Conservation (phyloP, 1,140 invertebrate genomes). For the Ridgeia piscesae region DNA sequence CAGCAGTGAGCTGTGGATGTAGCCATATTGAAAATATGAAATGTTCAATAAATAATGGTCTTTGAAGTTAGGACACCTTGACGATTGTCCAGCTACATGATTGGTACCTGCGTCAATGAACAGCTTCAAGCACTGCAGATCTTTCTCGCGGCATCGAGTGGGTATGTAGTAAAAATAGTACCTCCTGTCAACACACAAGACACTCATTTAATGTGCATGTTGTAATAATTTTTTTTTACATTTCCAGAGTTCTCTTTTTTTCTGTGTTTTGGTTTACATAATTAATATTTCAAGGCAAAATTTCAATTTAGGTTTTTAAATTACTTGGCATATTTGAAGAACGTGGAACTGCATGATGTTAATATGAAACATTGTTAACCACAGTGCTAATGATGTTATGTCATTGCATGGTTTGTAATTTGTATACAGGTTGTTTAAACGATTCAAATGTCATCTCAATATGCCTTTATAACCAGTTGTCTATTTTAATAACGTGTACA, state of each 20-base stretch:
- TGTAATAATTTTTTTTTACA: too few relatives aligned
- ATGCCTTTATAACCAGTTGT: not conserved
- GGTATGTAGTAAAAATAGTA: conserved; percentile 30
- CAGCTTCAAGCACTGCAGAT: conserved; percentile 51
- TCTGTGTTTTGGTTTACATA: not conserved
- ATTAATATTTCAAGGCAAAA: not conserved
- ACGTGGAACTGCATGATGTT: too few relatives aligned
- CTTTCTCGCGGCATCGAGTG: conserved; percentile 57
- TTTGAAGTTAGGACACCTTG: not conserved
- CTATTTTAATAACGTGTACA: not conserved
- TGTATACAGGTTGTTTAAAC: not conserved
- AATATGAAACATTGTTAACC: too few relatives aligned
- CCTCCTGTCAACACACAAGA: too few relatives aligned
- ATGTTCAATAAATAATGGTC: not conserved
- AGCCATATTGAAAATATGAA: not conserved
- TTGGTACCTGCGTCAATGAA: conserved; percentile 53
- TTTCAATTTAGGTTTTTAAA: too few relatives aligned
- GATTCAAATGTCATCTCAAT: not conserved
- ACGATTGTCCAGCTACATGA: conserved; percentile 45
- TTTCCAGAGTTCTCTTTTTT: too few relatives aligned
- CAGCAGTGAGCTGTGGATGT: too few relatives aligned
- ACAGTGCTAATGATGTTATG: too few relatives aligned
- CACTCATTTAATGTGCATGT: too few relatives aligned
- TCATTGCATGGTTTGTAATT: too few relatives aligned
- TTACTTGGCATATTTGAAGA: too few relatives aligned